Percentiles rank a stretch among this genome's conserved stretches.
Evolutionary conservation across 2,888 invertebrate species (phyloP).

Genomic region (Miltochrista miniata): DNA sequence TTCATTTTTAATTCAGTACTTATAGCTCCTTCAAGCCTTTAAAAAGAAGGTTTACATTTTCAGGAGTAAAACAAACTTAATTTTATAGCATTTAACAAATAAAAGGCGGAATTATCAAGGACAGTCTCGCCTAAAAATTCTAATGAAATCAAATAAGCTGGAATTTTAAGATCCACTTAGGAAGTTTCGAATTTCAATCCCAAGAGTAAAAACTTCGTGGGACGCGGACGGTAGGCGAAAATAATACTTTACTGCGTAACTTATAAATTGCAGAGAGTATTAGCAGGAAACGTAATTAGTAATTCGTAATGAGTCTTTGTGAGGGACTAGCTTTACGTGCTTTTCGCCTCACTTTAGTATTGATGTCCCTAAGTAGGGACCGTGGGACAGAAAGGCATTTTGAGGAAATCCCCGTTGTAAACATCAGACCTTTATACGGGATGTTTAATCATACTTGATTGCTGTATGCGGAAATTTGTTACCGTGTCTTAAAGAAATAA

Average conservation of each 20-base stretch:
- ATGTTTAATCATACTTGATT: conserved; percentile 11
- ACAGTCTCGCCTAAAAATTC: conserved; percentile 21
- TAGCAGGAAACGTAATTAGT: conserved; percentile 19
- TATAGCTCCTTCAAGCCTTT: too few species aligned
- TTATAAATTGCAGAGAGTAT: conserved; percentile 19
- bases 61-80: not conserved
- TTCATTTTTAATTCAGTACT: too few species aligned
- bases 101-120: conserved; percentile 10
- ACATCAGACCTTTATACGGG: conserved; percentile 2
- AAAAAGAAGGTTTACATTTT: conserved; percentile 19
- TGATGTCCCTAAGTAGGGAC: conserved; percentile 10
- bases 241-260: conserved; percentile 27
- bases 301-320: conserved; percentile 23
- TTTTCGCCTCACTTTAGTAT: conserved; percentile 17
- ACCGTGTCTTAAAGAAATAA: not conserved
- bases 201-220: conserved; percentile 19
- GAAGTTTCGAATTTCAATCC: conserved; percentile 33
- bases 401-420: conserved; percentile 18
- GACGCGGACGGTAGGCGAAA: conserved; percentile 22
- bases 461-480: not conserved
- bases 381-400: conserved; percentile 3
- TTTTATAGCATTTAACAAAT: conserved; percentile 7
- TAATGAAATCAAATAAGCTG: conserved; percentile 34
- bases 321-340: conserved; percentile 12
- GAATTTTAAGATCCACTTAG: conserved; percentile 30